A percentile compares a stretch with the other conserved stretches of the same genome.
Conservation (phyloP, 2,113 vertebrate genomes). For the Sitta europaea region DNA sequence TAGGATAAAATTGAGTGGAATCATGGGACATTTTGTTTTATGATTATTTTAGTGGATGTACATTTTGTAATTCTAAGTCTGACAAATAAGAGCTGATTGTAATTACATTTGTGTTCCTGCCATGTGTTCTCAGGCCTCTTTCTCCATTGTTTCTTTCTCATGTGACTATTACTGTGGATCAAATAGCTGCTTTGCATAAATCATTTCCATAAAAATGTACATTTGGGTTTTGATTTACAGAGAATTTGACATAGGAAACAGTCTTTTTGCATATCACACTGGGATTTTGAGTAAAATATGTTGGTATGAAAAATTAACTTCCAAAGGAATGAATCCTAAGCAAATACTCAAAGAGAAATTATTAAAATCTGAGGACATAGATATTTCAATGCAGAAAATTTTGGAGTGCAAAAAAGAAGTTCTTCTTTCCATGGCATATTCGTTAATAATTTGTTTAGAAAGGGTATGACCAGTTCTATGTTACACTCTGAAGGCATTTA, state of each 20-base stretch:
- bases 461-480: neutral
- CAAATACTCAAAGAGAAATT: neutral
- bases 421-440: neutral
- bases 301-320: neutral
- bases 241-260: neutral
- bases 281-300: neutral
- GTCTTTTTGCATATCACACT: neutral
- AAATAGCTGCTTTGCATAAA: neutral
- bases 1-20: neutral
- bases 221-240: neutral
- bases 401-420: neutral
- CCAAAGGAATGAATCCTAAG: neutral
- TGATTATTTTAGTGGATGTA: neutral
- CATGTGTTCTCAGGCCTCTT: neutral
- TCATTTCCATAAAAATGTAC: neutral
- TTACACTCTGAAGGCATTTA: neutral
- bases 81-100: conserved; percentile 37
- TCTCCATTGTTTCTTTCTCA: neutral
- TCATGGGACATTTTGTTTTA: neutral
- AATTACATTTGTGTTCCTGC: conserved; percentile 19
- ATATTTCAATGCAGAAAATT: neutral
- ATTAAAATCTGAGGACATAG: neutral
- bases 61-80: neutral
- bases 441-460: neutral
- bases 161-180: neutral